Conservation (phyloP, 2,113 vertebrate species). For the Nothocercus nigrocapillus region DNA sequence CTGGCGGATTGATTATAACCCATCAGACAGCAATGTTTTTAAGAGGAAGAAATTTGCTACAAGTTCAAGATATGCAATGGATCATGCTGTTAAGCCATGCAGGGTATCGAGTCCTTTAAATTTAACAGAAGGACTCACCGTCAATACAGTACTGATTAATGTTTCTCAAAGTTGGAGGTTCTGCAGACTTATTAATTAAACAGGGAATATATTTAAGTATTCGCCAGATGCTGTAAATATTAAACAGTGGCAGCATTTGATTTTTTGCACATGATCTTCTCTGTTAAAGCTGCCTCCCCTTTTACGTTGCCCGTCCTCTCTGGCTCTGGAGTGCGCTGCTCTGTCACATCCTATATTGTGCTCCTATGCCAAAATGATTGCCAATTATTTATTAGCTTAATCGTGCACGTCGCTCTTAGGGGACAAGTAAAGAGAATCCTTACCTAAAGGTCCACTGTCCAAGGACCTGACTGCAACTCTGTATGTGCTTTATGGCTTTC, state of each 20-base stretch:
- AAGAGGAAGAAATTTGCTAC: background rate
- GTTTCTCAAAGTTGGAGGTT: background rate
- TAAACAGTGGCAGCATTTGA: background rate
- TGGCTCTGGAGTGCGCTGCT: background rate
- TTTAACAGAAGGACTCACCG: background rate
- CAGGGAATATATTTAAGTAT: background rate
- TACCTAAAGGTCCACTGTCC: background rate
- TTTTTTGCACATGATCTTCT: background rate
- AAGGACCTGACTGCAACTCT: background rate
- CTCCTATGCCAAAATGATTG: background rate
- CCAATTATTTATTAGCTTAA: constrained; percentile 22
- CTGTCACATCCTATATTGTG: background rate
- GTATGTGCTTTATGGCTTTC: background rate
- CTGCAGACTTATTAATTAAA: background rate
- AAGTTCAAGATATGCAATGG: background rate
- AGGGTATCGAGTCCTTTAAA: background rate
- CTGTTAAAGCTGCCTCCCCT: background rate
- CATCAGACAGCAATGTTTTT: background rate
- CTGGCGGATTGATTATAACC: background rate
- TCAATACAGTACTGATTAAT: background rate
- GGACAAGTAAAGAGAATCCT: background rate
- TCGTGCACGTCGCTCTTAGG: background rate
- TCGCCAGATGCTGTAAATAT: background rate
- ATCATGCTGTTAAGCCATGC: background rate
- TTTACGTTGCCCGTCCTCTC: background rate